Base-by-base conservation (phyloP, 2,113 vertebrate genomes). In the Merops nubicus region DNA sequence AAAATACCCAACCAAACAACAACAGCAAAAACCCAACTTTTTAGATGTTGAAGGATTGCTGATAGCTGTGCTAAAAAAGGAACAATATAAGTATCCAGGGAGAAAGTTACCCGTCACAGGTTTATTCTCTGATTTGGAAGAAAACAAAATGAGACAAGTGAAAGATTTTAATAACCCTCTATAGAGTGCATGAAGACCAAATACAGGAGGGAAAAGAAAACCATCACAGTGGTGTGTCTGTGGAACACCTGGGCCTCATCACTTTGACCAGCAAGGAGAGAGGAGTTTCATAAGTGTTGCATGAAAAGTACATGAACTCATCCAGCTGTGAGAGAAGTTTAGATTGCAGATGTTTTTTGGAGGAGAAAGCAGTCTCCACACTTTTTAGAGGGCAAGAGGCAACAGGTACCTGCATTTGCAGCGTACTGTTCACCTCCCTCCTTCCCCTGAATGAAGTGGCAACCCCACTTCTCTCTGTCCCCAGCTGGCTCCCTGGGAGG, bases 271-370 rank as follows among this genome's bases (percentile, higher is more conserved):
- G 62, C n/a, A 65, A 23, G 54, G 33, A 88, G n/a, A 56, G 12
- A 42, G 19, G 64, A 34, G 7, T 45, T 70, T 36, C 10, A 0
- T n/a, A 45, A 84, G 16, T 5, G 3, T 5, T 28, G 48, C 5
- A 11, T 15, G 16, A 64, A 51, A 34, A 53, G 47, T 28, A 28
- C 0, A 0, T 36, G 8, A 68, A 73, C 6, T 56, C 33, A 15
- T 68, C 53, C 74, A 29, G 11, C 29, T 1, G 0, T 3, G 3
- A 76, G 21, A 19, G 6, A 29, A 23, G 17, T n/a, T n/a, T n/a
- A n/a, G n/a, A n/a, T n/a, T n/a, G n/a, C n/a, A n/a, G n/a, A n/a
- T n/a, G n/a, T n/a, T 87, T 72, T 48, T 54, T 50, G 29, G 28
- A 77, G 43, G 3, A 60, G 65, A 70, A 76, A 80, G 33, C 18